A percentile compares a stretch with the other conserved stretches of the same genome.
These are phyloP conservation scores for Eupithecia dodoneata DNA, from an alignment of 2,888 invertebrate species.

Conservation along the genomic window DNA sequence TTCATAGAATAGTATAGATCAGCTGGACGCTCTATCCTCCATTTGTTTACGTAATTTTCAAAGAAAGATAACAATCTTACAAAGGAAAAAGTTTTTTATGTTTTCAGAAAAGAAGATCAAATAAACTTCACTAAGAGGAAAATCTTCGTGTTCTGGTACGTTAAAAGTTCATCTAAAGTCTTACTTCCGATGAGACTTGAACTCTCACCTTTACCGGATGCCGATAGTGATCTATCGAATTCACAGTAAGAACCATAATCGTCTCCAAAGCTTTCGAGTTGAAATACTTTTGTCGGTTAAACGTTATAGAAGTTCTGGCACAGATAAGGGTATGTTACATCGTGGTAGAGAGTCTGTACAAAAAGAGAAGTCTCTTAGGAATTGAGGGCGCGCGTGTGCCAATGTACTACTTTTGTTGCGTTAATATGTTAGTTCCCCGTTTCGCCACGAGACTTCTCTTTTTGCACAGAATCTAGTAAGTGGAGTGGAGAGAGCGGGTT, in stretches of 20 bases:
- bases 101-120: background rate
- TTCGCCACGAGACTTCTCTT: too few species aligned
- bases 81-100: background rate
- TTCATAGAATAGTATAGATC: background rate
- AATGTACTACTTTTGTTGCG: too few species aligned
- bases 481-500: too few species aligned
- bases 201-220: background rate
- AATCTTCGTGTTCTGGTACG: background rate
- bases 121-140: background rate
- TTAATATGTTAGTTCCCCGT: too few species aligned
- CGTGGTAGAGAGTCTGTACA: too few species aligned
- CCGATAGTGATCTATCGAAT: background rate
- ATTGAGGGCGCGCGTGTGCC: too few species aligned
- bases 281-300: background rate
- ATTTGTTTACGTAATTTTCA: background rate
- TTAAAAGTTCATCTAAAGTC: background rate
- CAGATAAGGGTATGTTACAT: too few species aligned
- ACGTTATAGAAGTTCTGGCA: too few species aligned
- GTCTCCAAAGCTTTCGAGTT: background rate
- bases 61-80: background rate
- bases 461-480: too few species aligned
- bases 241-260: background rate
- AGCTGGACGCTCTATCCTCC: too few species aligned
- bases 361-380: too few species aligned
- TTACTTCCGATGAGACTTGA: background rate